Evolutionary conservation across 64 coral and sea anemone genomes (phyloP).

Genomic region (Porites australiensis): DNA sequence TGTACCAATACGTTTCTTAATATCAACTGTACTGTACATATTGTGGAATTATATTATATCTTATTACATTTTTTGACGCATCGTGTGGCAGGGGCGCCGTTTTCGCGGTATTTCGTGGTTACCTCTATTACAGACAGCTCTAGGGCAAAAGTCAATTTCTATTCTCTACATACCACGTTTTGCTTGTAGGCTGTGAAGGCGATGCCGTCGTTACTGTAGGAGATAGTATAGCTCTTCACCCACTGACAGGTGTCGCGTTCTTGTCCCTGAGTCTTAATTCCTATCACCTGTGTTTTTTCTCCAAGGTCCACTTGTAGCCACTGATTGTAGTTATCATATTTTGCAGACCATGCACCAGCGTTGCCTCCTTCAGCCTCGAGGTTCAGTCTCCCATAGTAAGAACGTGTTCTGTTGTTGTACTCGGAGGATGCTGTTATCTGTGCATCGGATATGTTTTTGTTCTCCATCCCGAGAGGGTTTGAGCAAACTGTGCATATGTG

Average conservation of each 20-base stretch:
- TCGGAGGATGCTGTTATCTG: not conserved
- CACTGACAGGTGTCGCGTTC: not conserved
- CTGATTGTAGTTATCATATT: not conserved
- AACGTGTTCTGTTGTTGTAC: not conserved
- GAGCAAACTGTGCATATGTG: too few relatives aligned
- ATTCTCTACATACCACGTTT: not conserved
- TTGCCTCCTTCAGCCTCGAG: not conserved
- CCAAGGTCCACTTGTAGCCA: conserved; percentile 6
- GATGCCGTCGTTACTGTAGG: not conserved
- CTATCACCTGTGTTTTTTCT: not conserved
- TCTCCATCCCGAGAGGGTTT: too few relatives aligned
- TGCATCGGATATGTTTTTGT: too few relatives aligned
- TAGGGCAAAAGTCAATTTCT: too few relatives aligned
- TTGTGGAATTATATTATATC: too few relatives aligned
- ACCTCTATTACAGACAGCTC: too few relatives aligned
- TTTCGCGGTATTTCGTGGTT: too few relatives aligned
- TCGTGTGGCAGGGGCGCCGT: too few relatives aligned
- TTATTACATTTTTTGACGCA: too few relatives aligned
- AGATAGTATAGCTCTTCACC: not conserved
- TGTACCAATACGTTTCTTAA: too few relatives aligned
- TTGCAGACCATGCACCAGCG: conserved; percentile 13
- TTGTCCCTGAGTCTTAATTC: not conserved
- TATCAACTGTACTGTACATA: too few relatives aligned
- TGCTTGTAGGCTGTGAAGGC: not conserved
- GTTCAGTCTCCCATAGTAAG: conserved; percentile 25